These are phyloP conservation scores for Elephantulus edwardii DNA, from an alignment of 2,113 vertebrate genomes.

Conservation along the genomic window DNA sequence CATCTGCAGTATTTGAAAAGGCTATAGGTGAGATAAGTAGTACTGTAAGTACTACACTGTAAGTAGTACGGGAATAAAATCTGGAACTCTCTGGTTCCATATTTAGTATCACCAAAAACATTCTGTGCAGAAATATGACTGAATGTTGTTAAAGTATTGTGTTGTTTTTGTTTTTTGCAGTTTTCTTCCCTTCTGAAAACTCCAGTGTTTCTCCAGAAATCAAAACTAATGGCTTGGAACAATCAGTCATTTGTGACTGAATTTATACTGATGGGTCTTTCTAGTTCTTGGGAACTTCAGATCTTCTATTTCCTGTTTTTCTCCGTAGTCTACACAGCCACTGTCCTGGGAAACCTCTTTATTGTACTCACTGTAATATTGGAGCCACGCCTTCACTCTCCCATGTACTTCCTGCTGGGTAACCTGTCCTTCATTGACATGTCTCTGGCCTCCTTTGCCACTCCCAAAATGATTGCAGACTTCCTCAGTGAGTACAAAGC, in stretches of 20 bases:
- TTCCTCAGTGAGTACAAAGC: slow-evolving; percentile 16
- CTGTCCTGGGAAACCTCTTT: slow-evolving; percentile 44
- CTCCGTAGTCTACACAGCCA: background rate
- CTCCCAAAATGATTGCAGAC: slow-evolving; percentile 59
- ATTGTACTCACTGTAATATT: slow-evolving; percentile 16
- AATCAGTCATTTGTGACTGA: slow-evolving; percentile 9
- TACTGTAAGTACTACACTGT: background rate
- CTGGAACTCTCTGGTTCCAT: background rate
- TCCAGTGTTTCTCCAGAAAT: background rate
- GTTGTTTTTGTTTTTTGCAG: too few relatives aligned
- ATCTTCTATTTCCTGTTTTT: slow-evolving; percentile 52
- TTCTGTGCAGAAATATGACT: background rate
- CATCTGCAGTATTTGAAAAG: background rate
- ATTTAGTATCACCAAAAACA: background rate
- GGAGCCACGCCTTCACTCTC: slow-evolving; percentile 3
- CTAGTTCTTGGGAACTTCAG: slow-evolving; percentile 23
- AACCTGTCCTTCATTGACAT: slow-evolving; percentile 63
- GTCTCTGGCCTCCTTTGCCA: slow-evolving; percentile 60
- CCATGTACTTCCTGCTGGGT: slow-evolving; percentile 56
- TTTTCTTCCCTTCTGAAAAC: background rate
- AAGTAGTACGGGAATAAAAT: background rate
- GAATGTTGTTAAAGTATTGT: too few relatives aligned
- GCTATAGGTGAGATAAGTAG: background rate
- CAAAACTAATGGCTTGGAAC: slow-evolving; percentile 33
- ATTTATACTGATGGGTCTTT: slow-evolving; percentile 49